Evolutionary conservation across 2,113 vertebrate species (phyloP).

Genomic region (Chinchilla lanigera): DNA sequence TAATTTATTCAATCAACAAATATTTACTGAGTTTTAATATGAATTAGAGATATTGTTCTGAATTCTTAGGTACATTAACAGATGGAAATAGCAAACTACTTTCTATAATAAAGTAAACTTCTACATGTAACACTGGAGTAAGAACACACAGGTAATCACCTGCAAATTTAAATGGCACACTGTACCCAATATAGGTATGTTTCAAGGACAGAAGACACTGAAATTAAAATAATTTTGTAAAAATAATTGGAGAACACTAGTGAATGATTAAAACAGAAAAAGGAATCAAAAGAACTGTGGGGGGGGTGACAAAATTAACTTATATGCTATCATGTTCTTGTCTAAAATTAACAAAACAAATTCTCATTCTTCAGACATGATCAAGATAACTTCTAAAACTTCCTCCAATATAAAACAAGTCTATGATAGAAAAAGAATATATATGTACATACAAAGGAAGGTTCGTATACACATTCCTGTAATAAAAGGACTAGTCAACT

Average conservation of each 20-base stretch:
- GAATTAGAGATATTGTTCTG: background rate
- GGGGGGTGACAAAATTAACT: background rate
- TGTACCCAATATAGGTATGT: background rate
- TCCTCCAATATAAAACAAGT: background rate
- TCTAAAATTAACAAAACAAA: background rate
- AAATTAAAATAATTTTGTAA: slow-evolving; percentile 30
- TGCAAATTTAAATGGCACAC: background rate
- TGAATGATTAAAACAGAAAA: background rate
- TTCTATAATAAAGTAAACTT: background rate
- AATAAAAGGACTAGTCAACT: background rate
- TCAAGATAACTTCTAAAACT: background rate
- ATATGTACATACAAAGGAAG: background rate
- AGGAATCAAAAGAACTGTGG: background rate
- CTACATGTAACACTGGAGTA: background rate
- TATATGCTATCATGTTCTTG: background rate
- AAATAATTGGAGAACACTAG: background rate
- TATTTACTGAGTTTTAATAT: background rate
- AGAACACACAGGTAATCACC: background rate
- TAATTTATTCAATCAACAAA: background rate
- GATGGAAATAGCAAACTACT: background rate
- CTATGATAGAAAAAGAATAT: background rate
- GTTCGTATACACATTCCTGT: background rate
- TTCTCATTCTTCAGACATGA: background rate
- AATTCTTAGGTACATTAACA: background rate
- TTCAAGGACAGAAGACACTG: background rate